Conservation (phyloP, 2,797 vertebrate genomes). For the Phaenicophaeus curvirostris region DNA sequence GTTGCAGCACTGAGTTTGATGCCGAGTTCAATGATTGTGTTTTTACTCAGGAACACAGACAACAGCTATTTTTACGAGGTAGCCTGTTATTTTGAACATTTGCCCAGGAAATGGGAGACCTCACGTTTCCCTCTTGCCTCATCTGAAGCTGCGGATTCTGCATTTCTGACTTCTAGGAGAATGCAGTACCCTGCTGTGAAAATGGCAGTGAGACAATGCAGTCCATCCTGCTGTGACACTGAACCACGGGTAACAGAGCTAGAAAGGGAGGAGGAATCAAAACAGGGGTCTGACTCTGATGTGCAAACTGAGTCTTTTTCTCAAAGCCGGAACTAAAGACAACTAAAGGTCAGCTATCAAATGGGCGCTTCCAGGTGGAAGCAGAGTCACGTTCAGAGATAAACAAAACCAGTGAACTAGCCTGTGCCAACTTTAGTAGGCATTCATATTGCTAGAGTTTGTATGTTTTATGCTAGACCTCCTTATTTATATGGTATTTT, state of each 20-base stretch:
- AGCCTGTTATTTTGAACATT: background rate
- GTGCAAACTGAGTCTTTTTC: background rate
- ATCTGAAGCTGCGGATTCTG: background rate
- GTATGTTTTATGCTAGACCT: background rate
- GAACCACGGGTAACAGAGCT: background rate
- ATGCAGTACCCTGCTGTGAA: background rate
- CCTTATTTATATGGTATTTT: background rate
- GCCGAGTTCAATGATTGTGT: background rate
- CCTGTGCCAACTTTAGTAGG: background rate
- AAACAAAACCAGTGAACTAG: background rate
- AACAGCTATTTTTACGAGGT: background rate
- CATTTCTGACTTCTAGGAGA: background rate
- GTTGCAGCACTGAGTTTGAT: background rate
- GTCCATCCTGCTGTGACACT: background rate
- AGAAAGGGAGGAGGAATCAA: background rate
- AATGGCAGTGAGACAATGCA: background rate
- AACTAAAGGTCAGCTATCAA: background rate
- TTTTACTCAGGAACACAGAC: background rate
- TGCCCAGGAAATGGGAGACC: background rate
- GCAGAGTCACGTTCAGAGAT: background rate
- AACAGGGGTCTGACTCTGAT: background rate
- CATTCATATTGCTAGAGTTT: background rate
- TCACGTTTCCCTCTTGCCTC: background rate
- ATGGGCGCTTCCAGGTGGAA: background rate
- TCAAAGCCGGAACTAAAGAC: background rate